These are phyloP conservation scores for Nomada ruficornis DNA, from an alignment of 2,888 invertebrate genomes.

Conservation along the genomic window DNA sequence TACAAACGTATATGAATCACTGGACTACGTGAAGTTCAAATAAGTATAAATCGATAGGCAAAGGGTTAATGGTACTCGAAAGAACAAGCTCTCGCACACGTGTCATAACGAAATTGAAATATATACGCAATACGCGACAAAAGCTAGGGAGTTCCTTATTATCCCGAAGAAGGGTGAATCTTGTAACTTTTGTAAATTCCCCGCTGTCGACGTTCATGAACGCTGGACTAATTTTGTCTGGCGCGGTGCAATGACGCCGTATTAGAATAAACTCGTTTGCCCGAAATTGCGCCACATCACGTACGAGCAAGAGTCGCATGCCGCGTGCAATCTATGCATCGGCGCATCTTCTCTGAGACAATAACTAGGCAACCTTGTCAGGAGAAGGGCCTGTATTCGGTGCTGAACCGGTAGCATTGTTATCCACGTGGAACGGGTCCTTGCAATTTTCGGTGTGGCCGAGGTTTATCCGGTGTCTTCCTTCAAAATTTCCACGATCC, in stretches of 20 bases:
- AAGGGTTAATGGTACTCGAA: too few species aligned
- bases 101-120: background rate
- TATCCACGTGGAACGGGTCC: slow-evolving; percentile 16
- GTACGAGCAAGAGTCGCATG: slow-evolving; percentile 46
- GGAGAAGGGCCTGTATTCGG: slow-evolving; percentile 10
- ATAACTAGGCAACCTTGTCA: slow-evolving; percentile 47
- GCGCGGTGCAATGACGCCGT: slow-evolving; percentile 40
- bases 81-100: too few species aligned
- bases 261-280: slow-evolving; percentile 60
- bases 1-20: too few species aligned
- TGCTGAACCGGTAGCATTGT: slow-evolving; percentile 12
- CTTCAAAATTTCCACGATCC: slow-evolving; percentile 4
- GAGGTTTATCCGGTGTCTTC: slow-evolving; percentile 5
- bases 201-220: slow-evolving; percentile 18
- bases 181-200: slow-evolving; percentile 42
- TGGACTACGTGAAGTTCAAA: too few species aligned
- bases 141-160: slow-evolving; percentile 29
- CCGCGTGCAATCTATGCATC: slow-evolving; percentile 60
- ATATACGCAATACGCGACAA: background rate
- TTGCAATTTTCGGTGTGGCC: slow-evolving; percentile 31
- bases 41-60: too few species aligned
- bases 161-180: slow-evolving; percentile 11
- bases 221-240: slow-evolving; percentile 55
- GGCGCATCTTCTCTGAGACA: slow-evolving; percentile 50
- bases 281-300: slow-evolving; percentile 56